phyloP scores from a whole-genome alignment of 2,888 invertebrate species.

The Drosophila parthenogenetica region DNA sequence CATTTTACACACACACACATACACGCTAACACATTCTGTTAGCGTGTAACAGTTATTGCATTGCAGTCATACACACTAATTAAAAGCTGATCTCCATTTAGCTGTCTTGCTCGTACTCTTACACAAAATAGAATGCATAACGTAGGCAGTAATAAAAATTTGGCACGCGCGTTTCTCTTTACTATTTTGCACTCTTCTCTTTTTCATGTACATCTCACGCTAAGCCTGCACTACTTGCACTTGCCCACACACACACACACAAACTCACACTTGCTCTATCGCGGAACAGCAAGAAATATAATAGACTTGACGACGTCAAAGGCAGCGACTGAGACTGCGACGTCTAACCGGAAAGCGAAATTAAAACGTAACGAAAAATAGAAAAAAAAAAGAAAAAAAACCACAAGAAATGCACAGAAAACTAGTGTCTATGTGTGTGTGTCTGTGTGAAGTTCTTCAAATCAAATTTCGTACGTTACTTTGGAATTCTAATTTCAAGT shows the following conservation, averaged over 20 bases:
- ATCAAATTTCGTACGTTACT: neutral
- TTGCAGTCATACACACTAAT: slow-evolving; percentile 17
- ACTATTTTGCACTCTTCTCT: neutral
- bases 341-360: slow-evolving; percentile 12
- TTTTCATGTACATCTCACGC: neutral
- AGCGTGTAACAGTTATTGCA: slow-evolving; percentile 15
- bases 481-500: neutral
- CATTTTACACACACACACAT: neutral
- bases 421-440: neutral
- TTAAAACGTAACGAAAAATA: neutral
- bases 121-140: slow-evolving; percentile 11
- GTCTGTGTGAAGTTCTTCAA: neutral
- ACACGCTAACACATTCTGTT: neutral
- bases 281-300: slow-evolving; percentile 11
- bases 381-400: neutral
- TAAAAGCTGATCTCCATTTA: slow-evolving; percentile 16
- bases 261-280: neutral
- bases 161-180: slow-evolving; percentile 1
- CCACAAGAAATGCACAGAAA: slow-evolving; percentile 2
- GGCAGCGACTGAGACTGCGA: neutral
- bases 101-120: neutral
- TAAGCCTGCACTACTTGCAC: neutral
- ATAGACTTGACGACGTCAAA: slow-evolving; percentile 1
- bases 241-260: slow-evolving; percentile 9
- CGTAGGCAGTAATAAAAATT: neutral